Conservation (phyloP, 2,888 invertebrate species). For the Trissolcus japonicus region DNA sequence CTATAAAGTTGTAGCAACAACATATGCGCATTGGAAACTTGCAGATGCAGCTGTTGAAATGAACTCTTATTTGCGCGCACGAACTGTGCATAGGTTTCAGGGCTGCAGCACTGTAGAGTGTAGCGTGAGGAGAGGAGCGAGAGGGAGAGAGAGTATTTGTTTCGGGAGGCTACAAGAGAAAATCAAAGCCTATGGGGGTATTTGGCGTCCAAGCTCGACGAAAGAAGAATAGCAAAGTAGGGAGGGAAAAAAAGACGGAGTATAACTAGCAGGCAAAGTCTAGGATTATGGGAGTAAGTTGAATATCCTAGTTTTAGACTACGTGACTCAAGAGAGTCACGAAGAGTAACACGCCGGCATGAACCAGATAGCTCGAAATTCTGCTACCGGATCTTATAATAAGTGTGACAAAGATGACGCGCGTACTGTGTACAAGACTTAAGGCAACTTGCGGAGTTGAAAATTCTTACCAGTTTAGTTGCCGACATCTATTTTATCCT, state of each 20-base stretch:
- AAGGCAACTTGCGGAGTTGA: slow-evolving; percentile 45
- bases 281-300: slow-evolving; percentile 56
- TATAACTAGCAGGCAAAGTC: slow-evolving; percentile 50
- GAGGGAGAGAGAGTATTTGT: too few relatives aligned
- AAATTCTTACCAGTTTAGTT: slow-evolving; percentile 21
- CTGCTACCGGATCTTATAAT: slow-evolving; percentile 40
- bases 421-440: slow-evolving; percentile 37
- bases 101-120: too few relatives aligned
- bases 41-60: too few relatives aligned
- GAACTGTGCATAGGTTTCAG: neutral
- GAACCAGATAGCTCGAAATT: slow-evolving; percentile 3
- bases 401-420: slow-evolving; percentile 56
- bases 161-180: slow-evolving; percentile 1
- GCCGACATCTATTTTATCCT: too few relatives aligned
- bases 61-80: neutral
- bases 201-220: slow-evolving; percentile 36
- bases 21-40: too few relatives aligned
- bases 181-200: slow-evolving; percentile 46
- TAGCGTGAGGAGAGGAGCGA: too few relatives aligned
- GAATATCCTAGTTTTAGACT: slow-evolving; percentile 58
- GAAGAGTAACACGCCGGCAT: slow-evolving; percentile 26
- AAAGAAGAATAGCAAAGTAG: slow-evolving; percentile 53
- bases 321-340: slow-evolving; percentile 53
- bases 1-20: too few relatives aligned
- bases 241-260: slow-evolving; percentile 28